A percentile compares a stretch with the other conserved stretches of the same genome.
Evolutionary conservation across 2,113 vertebrate genomes (phyloP).

Genomic region (Dendrocopos noguchii): DNA sequence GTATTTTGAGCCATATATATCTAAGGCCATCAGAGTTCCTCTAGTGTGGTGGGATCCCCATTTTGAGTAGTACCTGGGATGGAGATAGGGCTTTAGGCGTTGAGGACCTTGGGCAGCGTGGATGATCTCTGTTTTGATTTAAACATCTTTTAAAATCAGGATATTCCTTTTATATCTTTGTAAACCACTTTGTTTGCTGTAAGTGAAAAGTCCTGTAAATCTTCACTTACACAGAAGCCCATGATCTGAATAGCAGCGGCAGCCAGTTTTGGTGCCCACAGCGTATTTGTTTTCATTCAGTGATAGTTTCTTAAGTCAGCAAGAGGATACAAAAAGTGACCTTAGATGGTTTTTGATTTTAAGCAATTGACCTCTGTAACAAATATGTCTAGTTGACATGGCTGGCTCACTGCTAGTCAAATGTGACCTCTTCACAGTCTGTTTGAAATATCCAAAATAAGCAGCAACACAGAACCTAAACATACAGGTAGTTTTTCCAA

Average conservation of each 20-base stretch:
- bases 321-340: neutral
- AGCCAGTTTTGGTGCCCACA: neutral
- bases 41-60: constrained; percentile 53
- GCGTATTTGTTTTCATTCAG: neutral
- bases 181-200: neutral
- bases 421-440: neutral
- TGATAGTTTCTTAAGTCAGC: neutral
- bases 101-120: neutral
- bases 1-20: constrained; percentile 77
- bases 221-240: neutral
- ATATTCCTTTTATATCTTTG: neutral
- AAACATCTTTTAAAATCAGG: neutral
- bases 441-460: neutral
- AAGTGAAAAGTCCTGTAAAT: neutral
- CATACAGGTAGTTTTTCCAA: neutral
- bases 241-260: neutral
- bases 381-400: neutral
- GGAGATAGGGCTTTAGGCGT: neutral
- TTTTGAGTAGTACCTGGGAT: constrained; percentile 23
- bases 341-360: neutral
- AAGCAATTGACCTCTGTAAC: neutral
- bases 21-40: constrained; percentile 61
- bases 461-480: neutral
- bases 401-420: neutral
- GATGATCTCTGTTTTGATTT: neutral